These are phyloP conservation scores for Drosophila monieri DNA, from an alignment of 2,888 invertebrate species.

Conservation along the genomic window DNA sequence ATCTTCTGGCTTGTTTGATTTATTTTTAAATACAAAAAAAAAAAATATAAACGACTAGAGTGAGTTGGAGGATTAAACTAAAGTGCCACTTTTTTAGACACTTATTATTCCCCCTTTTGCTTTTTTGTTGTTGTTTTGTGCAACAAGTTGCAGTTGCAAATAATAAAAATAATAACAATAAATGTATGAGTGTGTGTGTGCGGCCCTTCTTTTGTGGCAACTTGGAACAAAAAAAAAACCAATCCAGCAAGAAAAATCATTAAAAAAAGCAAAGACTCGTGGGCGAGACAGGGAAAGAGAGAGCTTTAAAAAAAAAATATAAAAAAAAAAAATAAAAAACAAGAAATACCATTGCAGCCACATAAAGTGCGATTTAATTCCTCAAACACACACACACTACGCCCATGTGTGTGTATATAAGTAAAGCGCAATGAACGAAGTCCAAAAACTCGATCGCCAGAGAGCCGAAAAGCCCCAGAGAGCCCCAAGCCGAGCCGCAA, in stretches of 20 bases:
- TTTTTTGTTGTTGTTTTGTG: conserved; percentile 28
- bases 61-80: conserved; percentile 34
- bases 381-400: conserved; percentile 58
- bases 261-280: conserved; percentile 61
- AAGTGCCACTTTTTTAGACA: conserved; percentile 52
- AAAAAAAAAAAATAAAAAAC: conserved; percentile 6
- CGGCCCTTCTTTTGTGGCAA: conserved; percentile 70
- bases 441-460: conserved; percentile 69
- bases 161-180: conserved; percentile 33
- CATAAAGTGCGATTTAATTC: conserved; percentile 75
- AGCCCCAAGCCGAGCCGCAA: conserved; percentile 2
- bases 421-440: conserved; percentile 78
- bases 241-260: conserved; percentile 70
- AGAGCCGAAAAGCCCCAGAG: conserved; percentile 5
- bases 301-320: conserved; percentile 1
- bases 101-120: not conserved
- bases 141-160: conserved; percentile 67
- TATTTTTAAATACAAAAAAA: conserved; percentile 48
- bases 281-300: conserved; percentile 58
- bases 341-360: conserved; percentile 32
- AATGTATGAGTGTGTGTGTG: conserved; percentile 15
- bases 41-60: conserved; percentile 25
- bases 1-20: conserved; percentile 49
- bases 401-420: conserved; percentile 24
- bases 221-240: conserved; percentile 66